Evolutionary conservation across 92 coral and sea anemone genomes (phyloP), one percentile per base, ranked within the genome.

Genomic region (Siderastrea siderea): DNA sequence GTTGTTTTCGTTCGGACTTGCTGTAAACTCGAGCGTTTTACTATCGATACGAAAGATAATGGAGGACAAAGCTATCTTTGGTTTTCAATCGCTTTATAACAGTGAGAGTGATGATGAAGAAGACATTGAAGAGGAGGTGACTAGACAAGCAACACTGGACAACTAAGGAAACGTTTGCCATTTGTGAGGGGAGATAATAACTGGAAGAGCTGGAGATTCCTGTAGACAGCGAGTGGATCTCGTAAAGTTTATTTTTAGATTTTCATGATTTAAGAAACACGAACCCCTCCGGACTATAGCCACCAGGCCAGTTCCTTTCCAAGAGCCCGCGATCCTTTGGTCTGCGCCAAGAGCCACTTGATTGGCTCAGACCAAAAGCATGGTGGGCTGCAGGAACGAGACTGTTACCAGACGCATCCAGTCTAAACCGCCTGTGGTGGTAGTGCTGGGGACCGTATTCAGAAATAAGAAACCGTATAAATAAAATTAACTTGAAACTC

Each of bases 1-100:
- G 68, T 68, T 95, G 90, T 95, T 95, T 75, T 91, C 98, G 58
- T 95, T 95, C 75, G 98, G 98, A 10, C 86, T 95, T 7, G 96
- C 98, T 53, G 96, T 91, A 19, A 95, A 96, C 7, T 93, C 98
- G 1, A 93, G 98, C 54, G 96, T 95, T 14, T 62, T 95, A 59
- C 47, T 95, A 47, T 95, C 98, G 1, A 95, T 95, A 72, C 79
- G 96, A 63, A 89, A 92, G 47, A 95, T 95, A 45, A 95, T 95
- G 98, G 98, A 95, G 66, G 93, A 87, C 76, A 94, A 93, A 63
- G 62, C 94, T 3, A 79, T 95, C 47, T 68, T 79, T 43, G 95
- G 94, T 38, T 93, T 95, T 78, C 96, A 93, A 10, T 93, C 98
- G 10, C 77, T 95, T n/a, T 95, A 95, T 79, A 93, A 87, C 64